phyloP scores from a whole-genome alignment of 1,140 invertebrate genomes.

The Zaprionus capensis region DNA sequence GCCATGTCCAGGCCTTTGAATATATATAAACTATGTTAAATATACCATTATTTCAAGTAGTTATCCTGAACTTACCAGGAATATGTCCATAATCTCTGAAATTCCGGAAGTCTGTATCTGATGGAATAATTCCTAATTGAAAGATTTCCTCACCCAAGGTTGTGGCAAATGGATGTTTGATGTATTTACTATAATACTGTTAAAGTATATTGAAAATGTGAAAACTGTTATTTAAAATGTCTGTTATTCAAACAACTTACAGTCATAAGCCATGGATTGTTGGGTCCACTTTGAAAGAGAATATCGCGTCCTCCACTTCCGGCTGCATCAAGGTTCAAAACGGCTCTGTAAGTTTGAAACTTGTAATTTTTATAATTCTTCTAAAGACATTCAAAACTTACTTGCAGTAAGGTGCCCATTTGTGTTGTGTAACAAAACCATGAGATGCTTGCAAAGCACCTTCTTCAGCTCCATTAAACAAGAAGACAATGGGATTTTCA shows the following conservation, averaged over 20 bases:
- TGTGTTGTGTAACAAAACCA: conserved; percentile 91
- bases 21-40: background rate
- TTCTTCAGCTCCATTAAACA: conserved; percentile 95
- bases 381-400: conserved; percentile 24
- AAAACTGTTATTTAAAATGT: conserved; percentile 79
- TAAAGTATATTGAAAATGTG: conserved; percentile 84
- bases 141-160: conserved; percentile 93
- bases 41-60: background rate
- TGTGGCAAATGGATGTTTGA: conserved; percentile 92
- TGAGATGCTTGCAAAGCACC: conserved; percentile 88
- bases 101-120: conserved; percentile 95
- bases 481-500: conserved; percentile 87
- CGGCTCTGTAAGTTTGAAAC: conserved; percentile 89
- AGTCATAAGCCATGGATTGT: conserved; percentile 94
- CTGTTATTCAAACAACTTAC: conserved; percentile 86
- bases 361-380: conserved; percentile 87
- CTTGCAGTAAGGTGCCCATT: conserved; percentile 88
- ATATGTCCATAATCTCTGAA: conserved; percentile 89
- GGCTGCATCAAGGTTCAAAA: conserved; percentile 97
- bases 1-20: conserved; percentile 91
- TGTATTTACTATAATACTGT: conserved; percentile 92
- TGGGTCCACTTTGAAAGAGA: conserved; percentile 96
- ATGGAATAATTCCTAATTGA: conserved; percentile 92
- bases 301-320: conserved; percentile 97
- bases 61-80: conserved; percentile 61